Base-by-base conservation (phyloP, 92 coral and sea anemone genomes). In the Palythoa grandis region DNA sequence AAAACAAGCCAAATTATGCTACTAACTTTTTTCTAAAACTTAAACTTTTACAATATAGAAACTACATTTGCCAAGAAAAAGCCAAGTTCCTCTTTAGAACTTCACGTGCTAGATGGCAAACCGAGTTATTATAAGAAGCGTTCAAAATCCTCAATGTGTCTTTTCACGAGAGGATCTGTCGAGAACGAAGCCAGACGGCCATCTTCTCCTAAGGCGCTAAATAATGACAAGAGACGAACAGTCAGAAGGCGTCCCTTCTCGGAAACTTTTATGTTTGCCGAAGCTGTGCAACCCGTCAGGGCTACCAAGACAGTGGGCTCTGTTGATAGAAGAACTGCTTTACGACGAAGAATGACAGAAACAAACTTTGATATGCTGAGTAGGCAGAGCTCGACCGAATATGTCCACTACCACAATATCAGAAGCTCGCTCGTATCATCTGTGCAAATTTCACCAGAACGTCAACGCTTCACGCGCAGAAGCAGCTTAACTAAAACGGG, bases 281-380 rank as follows among this genome's bases (percentile, higher is more conserved):
- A 69, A 69, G n/a, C 37, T 29, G 74, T 69, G 19, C 74, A 69
- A 29, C 74, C 74, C 74, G 47, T 43, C 19, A 48, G 74, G 5
- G 19, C 74, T 69, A 91, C 70, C 86, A 90, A 9, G 85, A 86
- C 17, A 10, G 19, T 22, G 11, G 74, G 43, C 17, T 69, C 19
- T 1, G 24, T 80, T 19, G 74, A 80, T 69, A 35, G 52, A 8
- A 65, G 29, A 80, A 58, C 85, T 14, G 57, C 61, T 47, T 14
- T 80, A n/a, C 74, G 66, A 35, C 74, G 85, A 66, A 25, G 85
- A 65, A 80, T 80, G 85, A 80, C 83, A 60, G 83, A 78, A 60
- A 78, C 72, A 24, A 60, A 52, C 11, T 58, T 60, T 16, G 70
- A 38, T 52, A 57, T 39, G 9, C 37, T 78, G 53, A 17, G 23